Base-by-base conservation (phyloP, 2,113 vertebrate species). In the Oncorhynchus mykiss region DNA sequence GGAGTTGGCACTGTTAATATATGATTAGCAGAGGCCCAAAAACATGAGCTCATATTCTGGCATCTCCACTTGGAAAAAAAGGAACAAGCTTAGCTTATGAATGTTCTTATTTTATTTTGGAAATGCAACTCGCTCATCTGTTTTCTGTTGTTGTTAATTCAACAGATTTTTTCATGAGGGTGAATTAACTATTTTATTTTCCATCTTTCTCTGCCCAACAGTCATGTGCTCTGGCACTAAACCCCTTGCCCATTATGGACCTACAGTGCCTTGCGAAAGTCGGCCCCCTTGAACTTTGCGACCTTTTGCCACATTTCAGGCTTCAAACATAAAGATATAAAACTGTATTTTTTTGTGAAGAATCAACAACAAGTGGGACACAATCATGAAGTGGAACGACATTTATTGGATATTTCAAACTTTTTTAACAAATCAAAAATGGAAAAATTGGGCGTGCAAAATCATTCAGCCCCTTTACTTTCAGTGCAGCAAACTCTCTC, bases 11-110 rank as follows among this genome's bases (percentile, higher is more conserved):
- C 87, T 90, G 85, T 91, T 90, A 89, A 85, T 91, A 90, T 90
- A 87, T 79, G 78, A 85, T 90, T 84, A 85, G 83, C 88, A 82
- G 86, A 91, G 84, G 74, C 84, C 81, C 71, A 31, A 79, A 83
- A 87, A 78, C 76, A 85, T 92, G 90, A 93, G 87, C 82, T 92
- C 91, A 92, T 76, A 68, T 72, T 83, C 83, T 91, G 90, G 87
- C 86, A 80, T 78, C 27, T 77, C 68, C 14, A 22, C 64, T 48
- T 64, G 65, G 71, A 73, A 76, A 62, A 45, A 45, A 8, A 59
- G 51, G 51, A 54, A 54, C 14, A 54, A 22, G 27, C 3, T 48
- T 64, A 72, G 69, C 76, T 80, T 39, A 73, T 62, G n/a, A 81
- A 85, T 77, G 75, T 3, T 86, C 73, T 80, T 85, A 68, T 90